phyloP scores from a whole-genome alignment of 1,140 invertebrate species.

The Teleogryllus occipitalis region DNA sequence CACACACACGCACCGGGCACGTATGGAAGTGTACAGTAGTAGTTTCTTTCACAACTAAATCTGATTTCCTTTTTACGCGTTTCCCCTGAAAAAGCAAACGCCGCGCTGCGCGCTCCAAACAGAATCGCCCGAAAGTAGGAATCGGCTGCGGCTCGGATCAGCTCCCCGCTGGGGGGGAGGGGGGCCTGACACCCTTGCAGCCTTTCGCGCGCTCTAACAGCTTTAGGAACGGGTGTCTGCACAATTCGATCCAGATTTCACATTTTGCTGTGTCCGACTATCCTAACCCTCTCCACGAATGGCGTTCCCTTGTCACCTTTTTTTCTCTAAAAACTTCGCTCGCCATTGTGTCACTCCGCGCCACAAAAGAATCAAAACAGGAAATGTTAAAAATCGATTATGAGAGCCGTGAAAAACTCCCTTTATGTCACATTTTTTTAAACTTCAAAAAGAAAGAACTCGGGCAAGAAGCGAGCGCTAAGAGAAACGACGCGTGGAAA shows the following conservation, averaged over 20 bases:
- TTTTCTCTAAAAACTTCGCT: neutral
- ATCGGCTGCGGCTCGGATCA: too few relatives aligned
- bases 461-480: neutral
- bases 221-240: neutral
- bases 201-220: neutral
- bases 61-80: neutral
- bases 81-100: neutral
- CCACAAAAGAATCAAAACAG: neutral
- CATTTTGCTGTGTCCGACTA: neutral
- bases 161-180: too few relatives aligned
- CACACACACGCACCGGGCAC: neutral
- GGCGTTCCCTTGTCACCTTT: neutral
- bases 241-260: neutral
- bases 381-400: neutral
- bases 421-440: neutral
- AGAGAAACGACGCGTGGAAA: neutral
- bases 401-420: neutral
- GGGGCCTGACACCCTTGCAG: too few relatives aligned
- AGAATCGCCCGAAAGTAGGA: neutral
- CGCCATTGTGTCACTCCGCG: neutral
- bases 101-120: neutral
- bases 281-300: neutral
- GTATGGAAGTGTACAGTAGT: neutral
- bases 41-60: neutral
- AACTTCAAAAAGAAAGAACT: neutral